These are phyloP conservation scores for Xenopus tropicalis DNA, from an alignment of 2,113 vertebrate genomes.

Conservation along the genomic window DNA sequence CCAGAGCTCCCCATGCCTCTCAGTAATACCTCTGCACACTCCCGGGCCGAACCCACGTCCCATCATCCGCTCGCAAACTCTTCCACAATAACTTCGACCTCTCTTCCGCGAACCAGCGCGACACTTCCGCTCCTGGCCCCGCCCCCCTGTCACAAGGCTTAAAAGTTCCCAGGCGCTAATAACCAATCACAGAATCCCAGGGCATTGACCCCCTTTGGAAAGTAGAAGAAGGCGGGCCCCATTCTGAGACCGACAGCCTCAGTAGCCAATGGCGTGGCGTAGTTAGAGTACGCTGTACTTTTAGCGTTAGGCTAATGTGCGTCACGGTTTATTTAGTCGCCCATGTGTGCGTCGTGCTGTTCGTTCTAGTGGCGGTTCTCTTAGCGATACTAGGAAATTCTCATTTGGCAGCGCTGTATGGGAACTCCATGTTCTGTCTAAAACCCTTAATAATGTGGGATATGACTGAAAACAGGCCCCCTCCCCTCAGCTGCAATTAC, in stretches of 20 bases:
- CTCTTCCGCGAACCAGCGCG: constrained; percentile 31
- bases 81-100: constrained; percentile 39
- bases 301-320: neutral
- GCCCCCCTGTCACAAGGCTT: neutral
- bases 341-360: neutral
- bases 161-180: constrained; percentile 11
- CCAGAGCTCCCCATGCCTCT: no score
- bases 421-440: no score
- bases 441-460: no score
- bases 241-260: neutral
- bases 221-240: neutral
- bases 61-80: neutral
- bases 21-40: neutral
- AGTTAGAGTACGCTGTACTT: neutral
- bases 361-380: no score
- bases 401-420: no score
- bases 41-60: neutral
- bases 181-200: constrained; percentile 36
- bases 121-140: constrained; percentile 24
- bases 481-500: no score
- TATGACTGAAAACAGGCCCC: no score
- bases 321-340: constrained; percentile 7
- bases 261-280: neutral
- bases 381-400: no score
- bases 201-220: constrained; percentile 23